Percentiles rank a stretch among this genome's conserved stretches.
phyloP scores from a whole-genome alignment of 2,888 invertebrate species.

The Boloria selene region DNA sequence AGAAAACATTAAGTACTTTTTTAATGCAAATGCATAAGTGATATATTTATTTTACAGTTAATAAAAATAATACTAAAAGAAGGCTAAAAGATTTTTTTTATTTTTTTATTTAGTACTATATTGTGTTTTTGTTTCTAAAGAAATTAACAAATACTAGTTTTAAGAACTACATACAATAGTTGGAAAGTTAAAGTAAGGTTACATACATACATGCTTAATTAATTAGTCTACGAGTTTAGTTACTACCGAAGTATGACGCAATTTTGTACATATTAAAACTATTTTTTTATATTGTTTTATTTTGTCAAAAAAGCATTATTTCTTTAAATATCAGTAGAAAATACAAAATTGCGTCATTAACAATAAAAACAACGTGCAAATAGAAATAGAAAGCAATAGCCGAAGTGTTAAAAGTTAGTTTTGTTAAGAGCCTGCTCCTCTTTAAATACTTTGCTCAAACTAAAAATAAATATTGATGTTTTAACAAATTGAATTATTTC shows the following conservation, averaged over 20 bases:
- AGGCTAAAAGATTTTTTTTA: too few relatives aligned
- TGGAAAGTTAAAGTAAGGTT: conserved; percentile 11
- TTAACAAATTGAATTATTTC: too few relatives aligned
- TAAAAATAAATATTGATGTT: too few relatives aligned
- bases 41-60: too few relatives aligned
- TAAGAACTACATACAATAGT: conserved; percentile 15
- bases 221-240: conserved; percentile 21
- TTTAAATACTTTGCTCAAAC: conserved; percentile 50
- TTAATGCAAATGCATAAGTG: neutral
- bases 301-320: too few relatives aligned
- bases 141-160: conserved; percentile 10
- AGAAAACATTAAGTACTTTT: too few relatives aligned
- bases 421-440: conserved; percentile 50
- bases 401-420: conserved; percentile 61
- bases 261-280: neutral
- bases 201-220: conserved; percentile 27
- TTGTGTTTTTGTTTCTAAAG: neutral
- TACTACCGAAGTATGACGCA: conserved; percentile 16
- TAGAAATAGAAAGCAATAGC: conserved; percentile 45
- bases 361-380: conserved; percentile 41
- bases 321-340: too few relatives aligned
- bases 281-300: neutral
- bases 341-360: conserved; percentile 31
- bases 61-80: too few relatives aligned
- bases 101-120: conserved; percentile 3